Conservation (phyloP, 1,140 invertebrate species). For the Tyrophagus putrescentiae region DNA sequence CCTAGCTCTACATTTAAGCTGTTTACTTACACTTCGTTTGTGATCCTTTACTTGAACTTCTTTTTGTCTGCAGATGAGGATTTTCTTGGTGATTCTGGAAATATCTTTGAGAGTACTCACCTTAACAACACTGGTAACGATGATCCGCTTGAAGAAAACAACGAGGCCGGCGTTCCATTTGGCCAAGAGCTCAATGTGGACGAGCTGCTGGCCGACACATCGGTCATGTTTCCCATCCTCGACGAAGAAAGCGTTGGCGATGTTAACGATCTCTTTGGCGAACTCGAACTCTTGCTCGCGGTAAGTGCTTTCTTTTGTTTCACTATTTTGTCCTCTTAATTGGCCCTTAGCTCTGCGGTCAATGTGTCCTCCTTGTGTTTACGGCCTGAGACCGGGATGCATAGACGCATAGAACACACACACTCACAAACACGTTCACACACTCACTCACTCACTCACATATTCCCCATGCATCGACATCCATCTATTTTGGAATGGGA, state of each 20-base stretch:
- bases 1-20: not conserved
- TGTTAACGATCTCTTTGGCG: constrained; percentile 16
- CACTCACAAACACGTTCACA: too few relatives aligned
- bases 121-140: not conserved
- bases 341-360: not conserved
- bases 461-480: not conserved
- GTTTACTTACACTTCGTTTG: not conserved
- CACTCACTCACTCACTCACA: too few relatives aligned
- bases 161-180: not conserved
- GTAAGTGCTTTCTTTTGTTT: not conserved
- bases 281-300: constrained; percentile 13
- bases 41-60: not conserved
- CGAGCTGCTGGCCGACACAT: not conserved
- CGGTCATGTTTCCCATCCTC: constrained; percentile 5
- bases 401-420: too few relatives aligned
- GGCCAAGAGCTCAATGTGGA: not conserved
- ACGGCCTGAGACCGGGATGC: not conserved
- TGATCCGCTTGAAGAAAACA: not conserved
- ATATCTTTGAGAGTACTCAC: not conserved
- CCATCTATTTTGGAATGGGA: constrained; percentile 11
- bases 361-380: not conserved
- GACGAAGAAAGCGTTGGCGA: not conserved
- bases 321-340: not conserved
- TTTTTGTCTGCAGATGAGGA: not conserved
- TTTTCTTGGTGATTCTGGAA: not conserved